A percentile compares a stretch with the other conserved stretches of the same genome.
phyloP scores from a whole-genome alignment of 2,113 vertebrate genomes.

The Bostrychus sinensis region DNA sequence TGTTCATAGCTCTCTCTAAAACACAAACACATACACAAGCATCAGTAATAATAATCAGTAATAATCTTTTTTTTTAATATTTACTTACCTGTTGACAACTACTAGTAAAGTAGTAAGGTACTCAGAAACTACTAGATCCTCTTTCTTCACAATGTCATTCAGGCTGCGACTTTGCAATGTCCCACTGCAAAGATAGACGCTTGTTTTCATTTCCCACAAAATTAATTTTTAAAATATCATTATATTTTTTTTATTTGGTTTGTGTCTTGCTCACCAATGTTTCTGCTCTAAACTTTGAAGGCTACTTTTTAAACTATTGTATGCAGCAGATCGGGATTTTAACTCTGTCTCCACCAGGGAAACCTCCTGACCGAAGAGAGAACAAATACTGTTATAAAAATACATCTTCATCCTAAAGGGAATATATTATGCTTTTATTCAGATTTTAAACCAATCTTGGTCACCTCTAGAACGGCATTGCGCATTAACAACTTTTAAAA shows the following conservation, averaged over 20 bases:
- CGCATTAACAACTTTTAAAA: too few relatives aligned
- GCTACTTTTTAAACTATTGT: constrained; percentile 84
- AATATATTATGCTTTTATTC: too few relatives aligned
- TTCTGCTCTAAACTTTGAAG: constrained; percentile 84
- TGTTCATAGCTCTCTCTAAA: constrained; percentile 80
- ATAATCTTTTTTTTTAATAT: background rate
- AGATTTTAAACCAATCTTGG: too few relatives aligned
- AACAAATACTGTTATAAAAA: constrained; percentile 22
- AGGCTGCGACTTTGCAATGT: constrained; percentile 87
- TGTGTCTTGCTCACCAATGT: constrained; percentile 79
- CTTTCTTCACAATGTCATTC: constrained; percentile 86
- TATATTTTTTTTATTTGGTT: background rate
- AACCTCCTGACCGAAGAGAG: constrained; percentile 83
- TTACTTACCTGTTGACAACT: constrained; percentile 88
- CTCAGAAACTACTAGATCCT: constrained; percentile 93
- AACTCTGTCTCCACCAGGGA: constrained; percentile 88
- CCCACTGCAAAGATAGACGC: constrained; percentile 74
- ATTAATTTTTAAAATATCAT: background rate
- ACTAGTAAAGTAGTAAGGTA: constrained; percentile 94
- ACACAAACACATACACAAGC: background rate
- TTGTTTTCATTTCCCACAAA: background rate
- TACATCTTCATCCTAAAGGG: background rate
- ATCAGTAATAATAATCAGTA: background rate
- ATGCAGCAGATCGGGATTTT: constrained; percentile 81
- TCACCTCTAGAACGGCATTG: too few relatives aligned